These are phyloP conservation scores for Epizoanthus fatuus DNA, from an alignment of 92 coral and sea anemone genomes.

Conservation along the genomic window DNA sequence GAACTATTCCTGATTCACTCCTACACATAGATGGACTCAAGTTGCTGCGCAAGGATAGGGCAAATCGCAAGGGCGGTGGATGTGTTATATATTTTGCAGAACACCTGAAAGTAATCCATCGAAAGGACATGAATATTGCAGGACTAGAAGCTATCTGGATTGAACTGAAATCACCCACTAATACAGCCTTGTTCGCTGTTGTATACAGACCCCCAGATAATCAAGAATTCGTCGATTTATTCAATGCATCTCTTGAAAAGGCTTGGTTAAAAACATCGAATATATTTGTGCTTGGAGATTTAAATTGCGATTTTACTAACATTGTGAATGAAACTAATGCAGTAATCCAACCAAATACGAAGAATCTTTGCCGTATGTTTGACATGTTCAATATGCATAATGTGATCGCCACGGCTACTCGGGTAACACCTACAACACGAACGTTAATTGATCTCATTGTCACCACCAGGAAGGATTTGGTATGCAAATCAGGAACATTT, in stretches of 20 bases:
- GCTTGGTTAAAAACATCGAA: neutral
- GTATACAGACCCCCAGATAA: slow-evolving; percentile 50
- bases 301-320: slow-evolving; percentile 5
- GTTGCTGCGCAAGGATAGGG: too few species aligned
- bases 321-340: neutral
- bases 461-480: neutral
- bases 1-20: too few species aligned
- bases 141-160: slow-evolving; percentile 59
- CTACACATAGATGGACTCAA: too few species aligned
- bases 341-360: neutral
- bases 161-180: slow-evolving; percentile 52
- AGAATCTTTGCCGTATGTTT: neutral
- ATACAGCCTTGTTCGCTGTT: slow-evolving; percentile 50
- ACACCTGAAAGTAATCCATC: slow-evolving; percentile 36
- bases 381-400: slow-evolving; percentile 42
- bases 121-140: slow-evolving; percentile 41
- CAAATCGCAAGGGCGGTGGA: slow-evolving; percentile 31
- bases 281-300: slow-evolving; percentile 2
- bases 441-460: slow-evolving; percentile 47
- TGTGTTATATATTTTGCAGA: slow-evolving; percentile 53
- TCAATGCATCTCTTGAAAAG: neutral
- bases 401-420: slow-evolving; percentile 44
- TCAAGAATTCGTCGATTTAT: neutral
- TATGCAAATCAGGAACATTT: neutral
- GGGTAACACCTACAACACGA: slow-evolving; percentile 48